Conservation (phyloP, 2,888 invertebrate species). For the Philereme vetulata region DNA sequence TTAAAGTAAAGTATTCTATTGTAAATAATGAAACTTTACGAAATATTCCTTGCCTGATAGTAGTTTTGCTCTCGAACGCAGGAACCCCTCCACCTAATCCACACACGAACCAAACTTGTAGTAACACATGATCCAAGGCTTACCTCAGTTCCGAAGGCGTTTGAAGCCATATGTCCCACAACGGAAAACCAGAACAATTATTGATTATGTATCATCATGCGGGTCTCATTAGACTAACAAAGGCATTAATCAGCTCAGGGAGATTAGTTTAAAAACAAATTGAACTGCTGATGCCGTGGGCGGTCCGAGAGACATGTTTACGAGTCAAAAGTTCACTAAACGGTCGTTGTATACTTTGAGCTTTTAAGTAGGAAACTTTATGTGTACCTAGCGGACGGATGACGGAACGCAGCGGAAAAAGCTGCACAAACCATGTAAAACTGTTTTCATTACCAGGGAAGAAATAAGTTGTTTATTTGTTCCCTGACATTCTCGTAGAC, state of each 20-base stretch:
- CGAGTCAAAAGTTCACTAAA: constrained; percentile 51
- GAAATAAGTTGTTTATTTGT: too few relatives aligned
- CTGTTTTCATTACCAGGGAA: too few relatives aligned
- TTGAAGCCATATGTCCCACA: constrained; percentile 30
- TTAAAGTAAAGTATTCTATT: too few relatives aligned
- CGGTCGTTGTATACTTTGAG: constrained; percentile 45
- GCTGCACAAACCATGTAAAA: neutral
- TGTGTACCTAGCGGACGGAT: constrained; percentile 26
- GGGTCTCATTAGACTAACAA: constrained; percentile 71
- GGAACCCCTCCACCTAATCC: constrained; percentile 23
- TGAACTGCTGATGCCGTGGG: constrained; percentile 63
- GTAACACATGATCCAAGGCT: constrained; percentile 44
- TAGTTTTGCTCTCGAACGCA: constrained; percentile 2
- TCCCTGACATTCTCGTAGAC: too few relatives aligned
- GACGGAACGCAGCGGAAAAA: constrained; percentile 19
- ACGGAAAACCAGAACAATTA: constrained; percentile 23
- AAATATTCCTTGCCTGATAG: neutral
- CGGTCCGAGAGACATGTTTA: constrained; percentile 63
- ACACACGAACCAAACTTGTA: constrained; percentile 38
- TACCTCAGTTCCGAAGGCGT: constrained; percentile 49
- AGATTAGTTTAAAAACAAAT: constrained; percentile 78
- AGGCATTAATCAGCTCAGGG: constrained; percentile 74
- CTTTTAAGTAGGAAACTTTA: constrained; percentile 19
- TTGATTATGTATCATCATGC: constrained; percentile 63
- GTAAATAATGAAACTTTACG: neutral